Conservation (phyloP, 2,888 invertebrate species). For the Habroteleia sp. region DNA sequence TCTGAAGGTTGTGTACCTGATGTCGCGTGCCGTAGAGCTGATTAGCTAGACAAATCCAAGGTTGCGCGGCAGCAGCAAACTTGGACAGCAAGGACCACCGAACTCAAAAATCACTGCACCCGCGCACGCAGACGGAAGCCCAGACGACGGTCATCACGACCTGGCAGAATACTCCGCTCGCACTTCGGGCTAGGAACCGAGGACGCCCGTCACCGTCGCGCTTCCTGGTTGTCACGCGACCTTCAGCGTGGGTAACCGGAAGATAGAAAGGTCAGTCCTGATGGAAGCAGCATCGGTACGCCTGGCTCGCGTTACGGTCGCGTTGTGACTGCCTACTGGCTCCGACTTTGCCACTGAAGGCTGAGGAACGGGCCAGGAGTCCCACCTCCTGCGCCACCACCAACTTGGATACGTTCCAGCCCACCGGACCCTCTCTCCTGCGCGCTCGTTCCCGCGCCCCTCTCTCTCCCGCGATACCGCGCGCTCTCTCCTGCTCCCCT, state of each 20-base stretch:
- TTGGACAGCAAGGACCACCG: conserved; percentile 10
- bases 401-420: conserved; percentile 79
- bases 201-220: conserved; percentile 12
- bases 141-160: conserved; percentile 12
- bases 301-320: conserved; percentile 78
- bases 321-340: conserved; percentile 78
- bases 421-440: conserved; percentile 79
- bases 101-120: conserved; percentile 39
- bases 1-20: too few relatives aligned
- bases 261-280: conserved; percentile 61
- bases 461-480: conserved; percentile 51
- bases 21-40: too few relatives aligned
- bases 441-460: conserved; percentile 61
- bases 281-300: conserved; percentile 63
- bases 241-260: conserved; percentile 54
- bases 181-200: conserved; percentile 20
- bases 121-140: conserved; percentile 20
- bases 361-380: conserved; percentile 76
- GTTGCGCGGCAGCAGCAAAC: too few relatives aligned
- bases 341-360: conserved; percentile 75
- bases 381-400: conserved; percentile 81
- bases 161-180: conserved; percentile 4
- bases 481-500: conserved; percentile 30
- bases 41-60: too few relatives aligned
- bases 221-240: conserved; percentile 54